These are phyloP conservation scores for Halocaridina rubra DNA, from an alignment of 2,888 invertebrate species.

Conservation along the genomic window DNA sequence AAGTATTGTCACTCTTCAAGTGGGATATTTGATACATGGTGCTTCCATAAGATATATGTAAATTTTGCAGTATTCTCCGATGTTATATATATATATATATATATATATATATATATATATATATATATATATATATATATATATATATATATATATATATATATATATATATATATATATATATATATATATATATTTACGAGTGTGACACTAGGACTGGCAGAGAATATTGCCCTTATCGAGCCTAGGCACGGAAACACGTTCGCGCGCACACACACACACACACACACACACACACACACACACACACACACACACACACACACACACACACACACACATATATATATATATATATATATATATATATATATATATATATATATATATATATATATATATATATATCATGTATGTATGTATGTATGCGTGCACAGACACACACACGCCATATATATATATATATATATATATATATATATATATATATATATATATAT, in stretches of 20 bases:
- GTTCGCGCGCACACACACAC: too few relatives aligned
- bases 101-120: conserved; percentile 1
- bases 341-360: background rate
- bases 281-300: too few relatives aligned
- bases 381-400: background rate
- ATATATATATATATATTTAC: background rate
- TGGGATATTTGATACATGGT: too few relatives aligned
- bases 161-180: background rate
- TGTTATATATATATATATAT: conserved; percentile 1
- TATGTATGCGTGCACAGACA: background rate
- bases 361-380: background rate
- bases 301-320: background rate
- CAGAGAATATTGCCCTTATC: too few relatives aligned
- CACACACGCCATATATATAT: background rate
- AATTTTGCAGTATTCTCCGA: too few relatives aligned
- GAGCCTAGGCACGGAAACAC: too few relatives aligned
- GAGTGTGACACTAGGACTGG: background rate
- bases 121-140: conserved; percentile 4
- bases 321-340: background rate
- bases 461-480: background rate
- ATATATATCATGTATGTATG: background rate
- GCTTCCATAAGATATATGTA: too few relatives aligned
- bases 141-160: conserved; percentile 1
- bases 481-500: background rate
- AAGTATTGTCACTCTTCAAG: too few relatives aligned